Conservation (phyloP, 2,888 invertebrate genomes). For the Phaonia tiefii region DNA sequence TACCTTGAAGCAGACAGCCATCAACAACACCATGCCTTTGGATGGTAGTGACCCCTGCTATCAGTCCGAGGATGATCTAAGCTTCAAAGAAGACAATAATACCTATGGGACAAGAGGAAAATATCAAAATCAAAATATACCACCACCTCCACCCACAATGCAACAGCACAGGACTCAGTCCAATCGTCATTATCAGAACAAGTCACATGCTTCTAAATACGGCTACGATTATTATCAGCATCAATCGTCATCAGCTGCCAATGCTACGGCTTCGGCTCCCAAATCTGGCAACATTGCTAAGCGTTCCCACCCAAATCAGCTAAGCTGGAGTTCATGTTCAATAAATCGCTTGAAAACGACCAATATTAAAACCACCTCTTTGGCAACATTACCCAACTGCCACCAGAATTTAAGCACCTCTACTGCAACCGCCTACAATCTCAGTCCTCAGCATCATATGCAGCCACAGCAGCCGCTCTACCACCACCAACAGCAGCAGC, state of each 20-base stretch:
- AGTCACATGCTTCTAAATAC: conserved; percentile 43
- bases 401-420: conserved; percentile 74
- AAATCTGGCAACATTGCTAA: conserved; percentile 52
- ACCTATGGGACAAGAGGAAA: conserved; percentile 61
- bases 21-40: conserved; percentile 75
- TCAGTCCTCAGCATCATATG: conserved; percentile 56
- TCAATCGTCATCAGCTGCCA: conserved; percentile 31
- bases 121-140: conserved; percentile 67
- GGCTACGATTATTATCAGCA: conserved; percentile 58
- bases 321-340: conserved; percentile 78
- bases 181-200: conserved; percentile 49
- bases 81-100: conserved; percentile 80
- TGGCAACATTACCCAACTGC: conserved; percentile 77
- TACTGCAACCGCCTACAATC: conserved; percentile 66
- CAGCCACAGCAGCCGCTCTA: conserved; percentile 36
- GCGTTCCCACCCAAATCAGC: conserved; percentile 70
- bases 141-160: conserved; percentile 44
- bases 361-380: conserved; percentile 79
- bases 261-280: conserved; percentile 19
- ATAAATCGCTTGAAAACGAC: conserved; percentile 78
- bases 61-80: conserved; percentile 77
- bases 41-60: conserved; percentile 70
- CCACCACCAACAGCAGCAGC: conserved; percentile 42
- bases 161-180: conserved; percentile 53
- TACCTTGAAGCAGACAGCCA: conserved; percentile 79